These are phyloP conservation scores for Probosciger aterrimus DNA, from an alignment of 2,113 vertebrate genomes.

Conservation along the genomic window DNA sequence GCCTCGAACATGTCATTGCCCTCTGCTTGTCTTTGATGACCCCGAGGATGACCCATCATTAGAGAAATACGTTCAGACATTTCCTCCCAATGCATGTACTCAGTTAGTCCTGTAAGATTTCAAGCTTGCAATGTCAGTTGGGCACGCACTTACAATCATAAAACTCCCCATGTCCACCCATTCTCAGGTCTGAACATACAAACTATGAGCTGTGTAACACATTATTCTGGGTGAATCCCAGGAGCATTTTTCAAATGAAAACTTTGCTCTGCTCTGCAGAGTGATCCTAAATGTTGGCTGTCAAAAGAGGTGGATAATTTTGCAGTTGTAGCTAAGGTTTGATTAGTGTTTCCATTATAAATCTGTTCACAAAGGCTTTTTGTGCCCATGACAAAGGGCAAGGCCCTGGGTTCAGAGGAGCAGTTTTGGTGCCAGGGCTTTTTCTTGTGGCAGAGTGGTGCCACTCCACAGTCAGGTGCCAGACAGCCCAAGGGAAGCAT, in stretches of 20 bases:
- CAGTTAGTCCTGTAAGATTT: not conserved
- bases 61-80: not conserved
- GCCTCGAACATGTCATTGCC: not conserved
- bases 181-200: not conserved
- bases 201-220: not conserved
- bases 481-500: not conserved
- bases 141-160: not conserved
- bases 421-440: not conserved
- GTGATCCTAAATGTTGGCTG: not conserved
- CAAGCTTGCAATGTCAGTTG: not conserved
- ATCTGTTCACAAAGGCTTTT: not conserved
- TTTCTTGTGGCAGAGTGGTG: not conserved
- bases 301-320: not conserved
- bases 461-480: not conserved
- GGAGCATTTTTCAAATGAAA: not conserved
- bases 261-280: not conserved
- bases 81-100: not conserved
- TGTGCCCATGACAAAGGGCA: not conserved
- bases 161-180: fast-evolving
- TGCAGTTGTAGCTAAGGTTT: not conserved
- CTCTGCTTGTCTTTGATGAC: not conserved
- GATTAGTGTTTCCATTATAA: not conserved
- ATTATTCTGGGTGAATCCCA: not conserved
- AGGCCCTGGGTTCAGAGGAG: not conserved
- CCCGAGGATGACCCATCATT: not conserved